phyloP scores from a whole-genome alignment of 37 sponge, comb jelly and placozoan genomes.

The Halichondria panicea region DNA sequence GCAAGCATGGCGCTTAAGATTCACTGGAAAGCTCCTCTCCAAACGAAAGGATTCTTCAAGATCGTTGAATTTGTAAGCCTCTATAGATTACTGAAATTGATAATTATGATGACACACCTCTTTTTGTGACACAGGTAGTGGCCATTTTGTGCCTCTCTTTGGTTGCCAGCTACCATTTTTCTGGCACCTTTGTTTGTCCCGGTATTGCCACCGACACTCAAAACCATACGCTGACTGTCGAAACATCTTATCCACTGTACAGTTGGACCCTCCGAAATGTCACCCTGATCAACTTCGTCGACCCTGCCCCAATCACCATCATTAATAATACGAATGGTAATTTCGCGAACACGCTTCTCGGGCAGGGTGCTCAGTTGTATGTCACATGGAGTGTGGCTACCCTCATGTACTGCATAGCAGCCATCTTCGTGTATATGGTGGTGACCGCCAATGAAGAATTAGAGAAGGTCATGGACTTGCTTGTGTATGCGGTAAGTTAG shows the following conservation, averaged over 20 bases:
- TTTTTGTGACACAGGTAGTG: slow-evolving; percentile 26
- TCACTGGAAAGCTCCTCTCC: slow-evolving; percentile 71
- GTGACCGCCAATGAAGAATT: slow-evolving; percentile 51
- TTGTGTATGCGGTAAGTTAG: slow-evolving; percentile 42
- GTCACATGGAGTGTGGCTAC: slow-evolving; percentile 73
- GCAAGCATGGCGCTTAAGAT: slow-evolving; percentile 19
- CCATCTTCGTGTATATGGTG: slow-evolving; percentile 74
- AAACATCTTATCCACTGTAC: no score
- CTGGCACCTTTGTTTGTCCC: not conserved
- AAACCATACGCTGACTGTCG: no score
- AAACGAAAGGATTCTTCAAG: slow-evolving; percentile 79
- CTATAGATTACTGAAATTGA: no score
- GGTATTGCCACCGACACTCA: no score
- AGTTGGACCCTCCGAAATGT: no score
- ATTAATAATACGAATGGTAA: not conserved
- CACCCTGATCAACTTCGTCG: no score
- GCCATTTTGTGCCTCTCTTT: slow-evolving; percentile 61
- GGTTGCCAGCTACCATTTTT: slow-evolving; percentile 29
- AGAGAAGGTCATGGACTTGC: slow-evolving; percentile 27
- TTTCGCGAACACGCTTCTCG: not conserved
- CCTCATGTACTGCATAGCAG: slow-evolving; percentile 75
- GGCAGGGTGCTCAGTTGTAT: slow-evolving; percentile 38
- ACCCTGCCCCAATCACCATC: not conserved
- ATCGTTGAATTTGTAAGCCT: slow-evolving; percentile 61
- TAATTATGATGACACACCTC: no score